Evolutionary conservation across 2,888 invertebrate species (phyloP), one percentile per base, ranked within the genome.

Genomic region (Scotopteryx bipunctaria): DNA sequence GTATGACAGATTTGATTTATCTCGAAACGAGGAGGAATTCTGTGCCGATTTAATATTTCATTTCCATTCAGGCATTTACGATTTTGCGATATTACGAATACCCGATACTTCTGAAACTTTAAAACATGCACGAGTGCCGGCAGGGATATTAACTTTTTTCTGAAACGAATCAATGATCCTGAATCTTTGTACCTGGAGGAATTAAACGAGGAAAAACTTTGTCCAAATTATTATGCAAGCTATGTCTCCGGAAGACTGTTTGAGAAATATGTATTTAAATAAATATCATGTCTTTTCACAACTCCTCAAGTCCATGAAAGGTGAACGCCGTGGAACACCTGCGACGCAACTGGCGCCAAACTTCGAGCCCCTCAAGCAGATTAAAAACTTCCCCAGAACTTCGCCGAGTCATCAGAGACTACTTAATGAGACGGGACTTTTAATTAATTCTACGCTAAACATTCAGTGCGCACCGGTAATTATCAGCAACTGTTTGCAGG

Each of bases 391-490:
- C 32, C 2, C 8, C 40, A 27, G 13, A 36, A 29, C 32, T 32
- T 36, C 3, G 2, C 9, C 31, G 27, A 38, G 43, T 36, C 50
- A 44, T 58, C 64, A 48, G 57, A 53, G 69, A 70, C 74, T 78
- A 83, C 74, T 78, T 82, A 83, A 84, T 75, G 79, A 81, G 73
- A 67, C 69, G 48, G 58, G 83, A 85, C 75, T 86, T 85, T 81
- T 84, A 83, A 85, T 83, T 80, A 83, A 83, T 79, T 78, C 78
- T 69, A 70, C 72, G 71, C 71, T 75, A 72, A 74, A 70, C 72
- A 75, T 73, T 73, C 73, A 45, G 73, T 27, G 27, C 5, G 27
- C 9, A 4, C 27, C 8, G 27, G 11, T 11, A 27, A 27, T 27
- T 27, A 11, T 11, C 5, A 27, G 27, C 11, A 27, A 27, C 5